Conservation (phyloP, 2,113 vertebrate species). For the Burhinus bistriatus region DNA sequence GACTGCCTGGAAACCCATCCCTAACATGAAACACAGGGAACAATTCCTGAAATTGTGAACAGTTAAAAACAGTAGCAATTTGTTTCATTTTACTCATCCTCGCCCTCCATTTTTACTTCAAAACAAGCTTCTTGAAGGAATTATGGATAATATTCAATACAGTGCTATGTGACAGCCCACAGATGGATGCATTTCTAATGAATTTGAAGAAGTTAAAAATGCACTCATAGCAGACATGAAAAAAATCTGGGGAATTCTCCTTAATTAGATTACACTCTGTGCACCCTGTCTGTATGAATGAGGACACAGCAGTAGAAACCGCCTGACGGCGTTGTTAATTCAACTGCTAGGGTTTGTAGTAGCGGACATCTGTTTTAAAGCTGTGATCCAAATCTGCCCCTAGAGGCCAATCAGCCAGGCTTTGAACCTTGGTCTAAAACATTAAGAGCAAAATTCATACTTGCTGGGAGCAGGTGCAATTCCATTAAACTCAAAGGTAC, state of each 20-base stretch:
- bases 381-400: conserved; percentile 11
- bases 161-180: neutral
- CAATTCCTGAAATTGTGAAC: neutral
- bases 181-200: neutral
- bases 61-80: neutral
- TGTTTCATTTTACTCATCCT: neutral
- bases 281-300: neutral
- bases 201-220: neutral
- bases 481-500: neutral
- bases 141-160: neutral
- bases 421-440: neutral
- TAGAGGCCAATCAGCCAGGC: neutral
- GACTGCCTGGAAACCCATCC: neutral
- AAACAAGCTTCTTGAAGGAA: neutral
- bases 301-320: neutral
- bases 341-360: neutral
- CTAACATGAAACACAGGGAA: neutral
- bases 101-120: neutral
- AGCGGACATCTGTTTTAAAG: conserved; percentile 9
- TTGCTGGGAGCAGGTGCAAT: neutral
- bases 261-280: conserved; percentile 29
- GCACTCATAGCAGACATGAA: neutral
- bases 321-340: neutral
- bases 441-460: neutral
- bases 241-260: neutral